phyloP scores from a whole-genome alignment of 2,888 invertebrate species.

The Onchidella celtica region DNA sequence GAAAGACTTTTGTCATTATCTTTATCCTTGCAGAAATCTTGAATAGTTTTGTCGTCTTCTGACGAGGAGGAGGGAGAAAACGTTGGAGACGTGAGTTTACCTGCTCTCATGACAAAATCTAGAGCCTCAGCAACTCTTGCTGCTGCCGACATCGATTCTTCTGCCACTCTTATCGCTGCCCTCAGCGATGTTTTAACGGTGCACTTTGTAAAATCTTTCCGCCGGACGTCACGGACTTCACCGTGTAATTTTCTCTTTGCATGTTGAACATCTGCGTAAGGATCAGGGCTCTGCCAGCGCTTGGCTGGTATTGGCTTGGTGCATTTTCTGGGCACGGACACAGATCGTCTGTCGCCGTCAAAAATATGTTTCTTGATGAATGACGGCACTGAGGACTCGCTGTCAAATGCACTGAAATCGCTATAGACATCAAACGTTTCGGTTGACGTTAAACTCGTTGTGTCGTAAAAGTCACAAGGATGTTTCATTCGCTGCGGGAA shows the following conservation, averaged over 20 bases:
- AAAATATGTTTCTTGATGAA: too few relatives aligned
- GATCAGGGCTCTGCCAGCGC: neutral
- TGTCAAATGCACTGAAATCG: too few relatives aligned
- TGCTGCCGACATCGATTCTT: constrained; percentile 43
- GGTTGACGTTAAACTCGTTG: too few relatives aligned
- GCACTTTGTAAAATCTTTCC: neutral
- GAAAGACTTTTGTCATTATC: too few relatives aligned
- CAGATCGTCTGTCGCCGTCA: constrained; percentile 9
- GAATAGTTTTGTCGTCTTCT: too few relatives aligned
- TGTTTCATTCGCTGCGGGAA: too few relatives aligned
- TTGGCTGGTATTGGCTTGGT: neutral
- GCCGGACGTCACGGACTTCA: neutral
- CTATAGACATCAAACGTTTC: too few relatives aligned
- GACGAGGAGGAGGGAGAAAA: neutral
- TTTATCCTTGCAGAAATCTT: too few relatives aligned
- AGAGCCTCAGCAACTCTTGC: constrained; percentile 41
- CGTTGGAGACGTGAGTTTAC: neutral
- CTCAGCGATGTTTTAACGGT: constrained; percentile 29
- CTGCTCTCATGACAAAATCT: constrained; percentile 11
- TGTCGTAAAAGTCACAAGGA: too few relatives aligned
- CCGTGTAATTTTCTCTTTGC: neutral
- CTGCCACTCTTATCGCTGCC: constrained; percentile 40
- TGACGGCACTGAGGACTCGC: too few relatives aligned
- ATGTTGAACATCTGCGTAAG: neutral
- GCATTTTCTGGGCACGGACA: neutral